phyloP scores from a whole-genome alignment of 2,113 vertebrate genomes.

The Dicrurus megarhynchus region DNA sequence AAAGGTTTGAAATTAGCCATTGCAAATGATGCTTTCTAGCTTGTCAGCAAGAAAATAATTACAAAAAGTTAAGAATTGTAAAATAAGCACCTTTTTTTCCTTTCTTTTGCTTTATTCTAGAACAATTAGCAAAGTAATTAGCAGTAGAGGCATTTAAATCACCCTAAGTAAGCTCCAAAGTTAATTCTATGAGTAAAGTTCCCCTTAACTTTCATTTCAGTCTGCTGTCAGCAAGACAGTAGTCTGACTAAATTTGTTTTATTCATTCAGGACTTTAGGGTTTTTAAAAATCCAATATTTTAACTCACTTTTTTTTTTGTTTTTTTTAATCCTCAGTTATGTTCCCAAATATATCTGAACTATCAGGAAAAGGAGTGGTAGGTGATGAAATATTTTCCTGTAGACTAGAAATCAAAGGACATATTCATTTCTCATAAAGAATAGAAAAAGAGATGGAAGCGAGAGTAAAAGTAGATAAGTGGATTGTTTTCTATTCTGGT shows the following conservation, averaged over 20 bases:
- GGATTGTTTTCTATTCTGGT: background rate
- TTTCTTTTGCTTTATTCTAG: background rate
- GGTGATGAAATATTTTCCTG: background rate
- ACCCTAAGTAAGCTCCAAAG: background rate
- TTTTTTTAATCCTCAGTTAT: background rate
- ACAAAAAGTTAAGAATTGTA: background rate
- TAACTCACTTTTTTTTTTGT: background rate
- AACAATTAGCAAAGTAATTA: background rate
- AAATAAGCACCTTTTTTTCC: accelerated
- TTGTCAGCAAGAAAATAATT: background rate
- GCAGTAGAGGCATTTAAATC: background rate
- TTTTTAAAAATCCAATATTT: background rate
- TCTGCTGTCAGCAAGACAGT: background rate
- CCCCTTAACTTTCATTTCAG: background rate
- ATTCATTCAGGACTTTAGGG: background rate
- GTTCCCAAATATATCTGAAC: background rate
- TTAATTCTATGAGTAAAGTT: background rate
- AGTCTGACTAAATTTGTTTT: background rate
- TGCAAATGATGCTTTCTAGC: background rate
- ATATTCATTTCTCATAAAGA: background rate
- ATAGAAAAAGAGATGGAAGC: background rate
- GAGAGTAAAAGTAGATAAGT: background rate
- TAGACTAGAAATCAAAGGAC: background rate
- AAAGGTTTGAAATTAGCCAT: background rate
- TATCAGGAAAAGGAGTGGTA: background rate